A percentile compares a stretch with the other conserved stretches of the same genome.
Conservation (phyloP, 1,140 invertebrate genomes). For the Drosophila carrolli region DNA sequence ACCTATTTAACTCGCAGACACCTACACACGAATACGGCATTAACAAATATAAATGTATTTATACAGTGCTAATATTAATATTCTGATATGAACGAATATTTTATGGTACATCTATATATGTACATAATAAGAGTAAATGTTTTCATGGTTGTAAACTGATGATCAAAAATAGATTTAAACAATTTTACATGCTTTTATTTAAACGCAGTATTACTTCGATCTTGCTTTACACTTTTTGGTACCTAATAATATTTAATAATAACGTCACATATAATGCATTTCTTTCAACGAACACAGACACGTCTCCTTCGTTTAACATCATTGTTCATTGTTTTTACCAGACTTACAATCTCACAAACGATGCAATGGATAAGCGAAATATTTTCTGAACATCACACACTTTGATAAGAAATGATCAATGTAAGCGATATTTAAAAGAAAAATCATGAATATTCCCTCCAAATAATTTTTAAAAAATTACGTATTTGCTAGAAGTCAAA, state of each 20-base stretch:
- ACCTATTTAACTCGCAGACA: constrained; percentile 56
- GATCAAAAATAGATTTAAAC: constrained; percentile 81
- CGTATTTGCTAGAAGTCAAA: constrained; percentile 69
- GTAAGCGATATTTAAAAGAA: constrained; percentile 69
- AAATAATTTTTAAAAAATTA: constrained; percentile 84
- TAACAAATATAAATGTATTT: constrained; percentile 48
- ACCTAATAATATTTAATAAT: constrained; percentile 48
- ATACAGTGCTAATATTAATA: constrained; percentile 63
- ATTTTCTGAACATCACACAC: constrained; percentile 54
- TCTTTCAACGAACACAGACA: constrained; percentile 42
- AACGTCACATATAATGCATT: constrained; percentile 49
- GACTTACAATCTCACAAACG: constrained; percentile 35
- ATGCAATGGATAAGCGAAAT: constrained; percentile 37
- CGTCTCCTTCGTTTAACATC: constrained; percentile 18
- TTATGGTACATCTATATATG: constrained; percentile 61
- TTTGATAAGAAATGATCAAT: constrained; percentile 61
- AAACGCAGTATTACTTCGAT: constrained; percentile 50
- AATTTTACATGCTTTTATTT: constrained; percentile 64
- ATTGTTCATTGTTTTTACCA: constrained; percentile 40
- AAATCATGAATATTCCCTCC: constrained; percentile 84
- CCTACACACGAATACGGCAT: constrained; percentile 22
- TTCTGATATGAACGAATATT: constrained; percentile 63
- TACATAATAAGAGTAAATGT: constrained; percentile 56
- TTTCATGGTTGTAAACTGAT: constrained; percentile 78
- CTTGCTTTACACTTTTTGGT: constrained; percentile 65